phyloP scores from a whole-genome alignment of 1,140 invertebrate species.

The Drosophila pallidifrons region DNA sequence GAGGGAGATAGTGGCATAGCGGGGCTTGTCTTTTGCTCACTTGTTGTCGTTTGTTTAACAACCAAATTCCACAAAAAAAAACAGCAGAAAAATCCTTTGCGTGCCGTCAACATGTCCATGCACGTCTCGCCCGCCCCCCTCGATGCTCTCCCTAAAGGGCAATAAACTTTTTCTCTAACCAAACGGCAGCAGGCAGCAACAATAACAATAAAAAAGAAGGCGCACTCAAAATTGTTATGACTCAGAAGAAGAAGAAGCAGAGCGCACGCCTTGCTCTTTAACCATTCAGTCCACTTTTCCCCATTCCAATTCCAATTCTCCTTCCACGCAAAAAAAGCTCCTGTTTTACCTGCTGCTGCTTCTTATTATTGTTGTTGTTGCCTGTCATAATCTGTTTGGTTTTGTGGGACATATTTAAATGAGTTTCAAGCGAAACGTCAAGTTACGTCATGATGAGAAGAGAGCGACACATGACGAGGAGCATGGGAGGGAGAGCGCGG shows the following conservation, averaged over 20 bases:
- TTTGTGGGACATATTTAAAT: slow-evolving; percentile 53
- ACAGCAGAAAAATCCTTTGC: slow-evolving; percentile 69
- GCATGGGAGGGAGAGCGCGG: neutral
- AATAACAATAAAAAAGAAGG: slow-evolving; percentile 69
- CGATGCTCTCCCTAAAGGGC: slow-evolving; percentile 53
- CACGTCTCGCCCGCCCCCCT: neutral
- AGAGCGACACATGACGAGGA: neutral
- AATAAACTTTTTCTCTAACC: slow-evolving; percentile 69
- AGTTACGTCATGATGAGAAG: slow-evolving; percentile 47
- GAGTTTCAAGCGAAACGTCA: slow-evolving; percentile 57
- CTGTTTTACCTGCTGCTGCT: slow-evolving; percentile 28
- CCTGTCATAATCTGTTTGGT: slow-evolving; percentile 55
- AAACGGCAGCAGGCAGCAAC: slow-evolving; percentile 43
- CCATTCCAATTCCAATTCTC: slow-evolving; percentile 20
- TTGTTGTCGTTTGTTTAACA: slow-evolving; percentile 53
- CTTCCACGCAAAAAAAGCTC: slow-evolving; percentile 9
- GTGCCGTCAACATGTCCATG: slow-evolving; percentile 71
- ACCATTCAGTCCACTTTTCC: neutral
- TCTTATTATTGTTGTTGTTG: slow-evolving; percentile 4
- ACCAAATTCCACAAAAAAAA: slow-evolving; percentile 41
- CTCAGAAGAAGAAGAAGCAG: slow-evolving; percentile 24
- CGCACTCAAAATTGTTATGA: slow-evolving; percentile 53
- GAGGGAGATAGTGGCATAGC: slow-evolving; percentile 8
- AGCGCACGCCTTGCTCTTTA: slow-evolving; percentile 2
- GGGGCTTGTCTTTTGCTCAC: slow-evolving; percentile 37